These are phyloP conservation scores for Trachymyrmex cornetzi DNA, from an alignment of 1,140 invertebrate species.

Conservation along the genomic window DNA sequence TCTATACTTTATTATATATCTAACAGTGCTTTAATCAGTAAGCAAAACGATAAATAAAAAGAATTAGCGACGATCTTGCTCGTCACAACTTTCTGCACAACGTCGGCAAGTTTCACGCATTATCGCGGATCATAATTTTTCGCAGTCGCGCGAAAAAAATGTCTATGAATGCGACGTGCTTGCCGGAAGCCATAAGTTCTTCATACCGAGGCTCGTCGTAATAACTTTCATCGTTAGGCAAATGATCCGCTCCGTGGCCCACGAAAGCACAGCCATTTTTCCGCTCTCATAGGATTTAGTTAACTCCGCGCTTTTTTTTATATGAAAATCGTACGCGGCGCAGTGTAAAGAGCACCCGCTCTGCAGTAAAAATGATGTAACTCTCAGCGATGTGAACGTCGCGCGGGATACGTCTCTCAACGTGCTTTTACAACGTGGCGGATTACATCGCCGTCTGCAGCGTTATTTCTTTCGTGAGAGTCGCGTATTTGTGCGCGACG, in stretches of 20 bases:
- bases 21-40: not conserved
- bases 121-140: slow-evolving; percentile 37
- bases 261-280: slow-evolving; percentile 23
- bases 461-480: slow-evolving; percentile 38
- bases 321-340: not conserved
- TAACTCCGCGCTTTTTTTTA: slow-evolving; percentile 20
- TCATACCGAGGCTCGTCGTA: slow-evolving; percentile 20
- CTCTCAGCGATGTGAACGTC: slow-evolving; percentile 19
- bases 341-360: slow-evolving; percentile 16
- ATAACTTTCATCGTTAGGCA: slow-evolving; percentile 52
- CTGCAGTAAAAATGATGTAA: slow-evolving; percentile 18
- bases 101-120: not conserved
- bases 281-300: slow-evolving; percentile 16
- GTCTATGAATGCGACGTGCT: not conserved
- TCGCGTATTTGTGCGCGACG: slow-evolving; percentile 28
- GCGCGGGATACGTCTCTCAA: slow-evolving; percentile 15
- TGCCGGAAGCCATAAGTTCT: not conserved
- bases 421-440: slow-evolving; percentile 42
- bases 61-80: not conserved
- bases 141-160: slow-evolving; percentile 6
- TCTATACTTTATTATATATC: not conserved
- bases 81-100: not conserved
- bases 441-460: slow-evolving; percentile 40
- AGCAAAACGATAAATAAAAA: slow-evolving; percentile 5
- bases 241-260: slow-evolving; percentile 10